These are phyloP conservation scores for Macrobrachium rosenbergii DNA, from an alignment of 1,140 invertebrate genomes.

Conservation along the genomic window DNA sequence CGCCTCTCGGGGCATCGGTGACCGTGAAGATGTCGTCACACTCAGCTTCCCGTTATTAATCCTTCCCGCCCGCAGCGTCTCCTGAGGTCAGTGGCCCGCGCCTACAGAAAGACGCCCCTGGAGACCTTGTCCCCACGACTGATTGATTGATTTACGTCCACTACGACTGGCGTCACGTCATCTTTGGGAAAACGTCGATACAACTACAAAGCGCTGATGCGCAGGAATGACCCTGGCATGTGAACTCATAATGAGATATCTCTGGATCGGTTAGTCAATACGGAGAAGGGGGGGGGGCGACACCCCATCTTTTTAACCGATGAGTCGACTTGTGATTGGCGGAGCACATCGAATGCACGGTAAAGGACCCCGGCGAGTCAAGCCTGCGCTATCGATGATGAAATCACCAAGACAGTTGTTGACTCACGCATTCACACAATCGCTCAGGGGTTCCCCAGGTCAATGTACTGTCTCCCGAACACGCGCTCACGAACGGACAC, in stretches of 20 bases:
- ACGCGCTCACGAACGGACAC: too few species aligned
- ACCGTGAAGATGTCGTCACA: neutral
- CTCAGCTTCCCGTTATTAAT: constrained; percentile 50
- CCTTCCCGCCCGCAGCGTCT: neutral
- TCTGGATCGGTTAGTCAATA: too few species aligned
- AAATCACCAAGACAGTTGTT: neutral
- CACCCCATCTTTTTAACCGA: too few species aligned
- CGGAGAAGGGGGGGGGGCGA: too few species aligned
- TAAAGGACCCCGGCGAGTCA: neutral
- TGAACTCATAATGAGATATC: too few species aligned
- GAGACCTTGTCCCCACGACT: too few species aligned
- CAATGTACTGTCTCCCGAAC: neutral
- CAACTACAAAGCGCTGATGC: too few species aligned
- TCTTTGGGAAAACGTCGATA: too few species aligned
- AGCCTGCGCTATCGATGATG: neutral
- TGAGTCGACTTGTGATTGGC: neutral
- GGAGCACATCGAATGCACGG: neutral
- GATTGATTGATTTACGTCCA: too few species aligned
- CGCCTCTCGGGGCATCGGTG: neutral
- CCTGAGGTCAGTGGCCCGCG: constrained; percentile 41
- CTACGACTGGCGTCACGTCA: too few species aligned
- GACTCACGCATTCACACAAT: constrained; percentile 1
- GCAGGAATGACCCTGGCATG: too few species aligned
- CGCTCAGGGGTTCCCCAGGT: neutral
- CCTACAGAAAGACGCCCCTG: neutral